phyloP scores from a whole-genome alignment of 2,113 vertebrate species.

The Pipa parva region DNA sequence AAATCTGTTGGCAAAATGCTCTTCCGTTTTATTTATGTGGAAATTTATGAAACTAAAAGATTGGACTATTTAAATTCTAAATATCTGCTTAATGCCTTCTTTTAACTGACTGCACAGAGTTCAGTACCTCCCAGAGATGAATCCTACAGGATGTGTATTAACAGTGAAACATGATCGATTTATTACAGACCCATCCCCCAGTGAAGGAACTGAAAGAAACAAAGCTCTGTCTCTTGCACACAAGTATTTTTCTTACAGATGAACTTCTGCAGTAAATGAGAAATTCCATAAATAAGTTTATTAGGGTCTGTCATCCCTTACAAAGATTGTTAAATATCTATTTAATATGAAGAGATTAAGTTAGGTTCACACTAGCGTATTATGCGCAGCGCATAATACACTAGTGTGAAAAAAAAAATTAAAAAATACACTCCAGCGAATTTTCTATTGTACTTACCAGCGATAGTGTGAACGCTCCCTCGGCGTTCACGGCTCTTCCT shows the following conservation, averaged over 20 bases:
- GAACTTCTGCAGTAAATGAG: not conserved
- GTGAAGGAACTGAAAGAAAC: constrained; percentile 9
- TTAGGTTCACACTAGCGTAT: too few relatives aligned
- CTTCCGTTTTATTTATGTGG: not conserved
- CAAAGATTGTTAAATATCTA: too few relatives aligned
- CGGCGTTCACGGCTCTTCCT: too few relatives aligned
- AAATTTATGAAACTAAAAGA: not conserved
- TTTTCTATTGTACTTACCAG: too few relatives aligned
- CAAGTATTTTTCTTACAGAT: not conserved
- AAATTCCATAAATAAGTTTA: not conserved
- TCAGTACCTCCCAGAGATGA: constrained; percentile 15
- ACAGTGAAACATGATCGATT: constrained; percentile 26
- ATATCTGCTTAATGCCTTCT: not conserved
- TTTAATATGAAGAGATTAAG: too few relatives aligned
- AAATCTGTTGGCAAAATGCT: not conserved
- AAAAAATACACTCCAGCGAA: too few relatives aligned
- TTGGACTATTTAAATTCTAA: not conserved
- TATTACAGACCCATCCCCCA: constrained; percentile 18
- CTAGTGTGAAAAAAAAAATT: too few relatives aligned
- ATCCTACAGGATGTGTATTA: constrained; percentile 27
- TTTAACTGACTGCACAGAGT: not conserved
- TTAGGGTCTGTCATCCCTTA: not conserved
- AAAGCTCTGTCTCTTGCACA: constrained; percentile 7
- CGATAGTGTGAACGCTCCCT: too few relatives aligned
- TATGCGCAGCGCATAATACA: too few relatives aligned